Percentiles rank a stretch among this genome's conserved stretches.
Evolutionary conservation across 2,113 vertebrate species (phyloP).

Genomic region (Phrynosoma blainvillii): DNA sequence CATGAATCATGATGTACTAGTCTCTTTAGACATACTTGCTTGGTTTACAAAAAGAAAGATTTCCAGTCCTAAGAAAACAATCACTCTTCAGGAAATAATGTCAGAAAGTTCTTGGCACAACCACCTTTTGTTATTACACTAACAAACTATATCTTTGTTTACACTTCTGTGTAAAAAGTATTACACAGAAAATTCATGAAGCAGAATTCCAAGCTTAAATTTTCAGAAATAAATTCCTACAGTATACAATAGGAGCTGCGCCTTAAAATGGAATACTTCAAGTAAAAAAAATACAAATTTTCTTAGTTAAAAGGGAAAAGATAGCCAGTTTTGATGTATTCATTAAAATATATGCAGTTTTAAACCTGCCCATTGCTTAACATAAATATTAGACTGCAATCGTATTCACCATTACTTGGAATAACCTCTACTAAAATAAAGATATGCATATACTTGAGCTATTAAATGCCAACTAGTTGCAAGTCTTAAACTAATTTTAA

Average conservation of each 20-base stretch:
- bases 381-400: not conserved
- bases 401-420: not conserved
- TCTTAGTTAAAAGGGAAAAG: too few relatives aligned
- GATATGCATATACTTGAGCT: too few relatives aligned
- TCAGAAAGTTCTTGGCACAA: constrained; percentile 49
- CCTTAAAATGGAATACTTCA: too few relatives aligned
- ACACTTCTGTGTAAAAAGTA: not conserved
- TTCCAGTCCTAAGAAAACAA: constrained; percentile 50
- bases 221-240: not conserved
- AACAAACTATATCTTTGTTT: constrained; percentile 6
- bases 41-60: constrained; percentile 45
- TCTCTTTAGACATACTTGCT: constrained; percentile 23
- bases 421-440: too few relatives aligned
- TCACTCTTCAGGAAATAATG: constrained; percentile 52
- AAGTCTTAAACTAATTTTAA: too few relatives aligned
- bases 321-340: too few relatives aligned
- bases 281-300: too few relatives aligned
- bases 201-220: not conserved
- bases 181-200: not conserved
- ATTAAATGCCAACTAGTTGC: too few relatives aligned
- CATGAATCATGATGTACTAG: constrained; percentile 9
- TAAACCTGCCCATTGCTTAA: too few relatives aligned
- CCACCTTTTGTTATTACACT: constrained; percentile 20
- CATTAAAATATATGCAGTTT: too few relatives aligned
- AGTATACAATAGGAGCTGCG: not conserved